Evolutionary conservation across 2,888 invertebrate genomes (phyloP), one percentile per base, ranked within the genome.

Genomic region (Drosophila ustulata): DNA sequence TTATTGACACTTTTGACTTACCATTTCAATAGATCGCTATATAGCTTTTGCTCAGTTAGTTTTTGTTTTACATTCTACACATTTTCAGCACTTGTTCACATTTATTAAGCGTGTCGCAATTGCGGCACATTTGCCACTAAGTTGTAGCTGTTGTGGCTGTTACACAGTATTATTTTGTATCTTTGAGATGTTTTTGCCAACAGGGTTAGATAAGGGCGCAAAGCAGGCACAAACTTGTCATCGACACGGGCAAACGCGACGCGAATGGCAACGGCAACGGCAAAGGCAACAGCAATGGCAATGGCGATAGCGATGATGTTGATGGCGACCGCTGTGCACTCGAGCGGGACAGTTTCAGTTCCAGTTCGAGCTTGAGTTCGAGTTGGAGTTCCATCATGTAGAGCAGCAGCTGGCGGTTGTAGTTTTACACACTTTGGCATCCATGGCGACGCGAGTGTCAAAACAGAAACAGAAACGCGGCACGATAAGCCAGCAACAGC

Each of bases 331-430:
- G 88, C 80, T 91, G 91, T 89, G 91, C 88, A 91, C 89, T 91
- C 90, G 91, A 90, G 91, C 91, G 89, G 85, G 82, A 90, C 91
- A 81, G 78, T 87, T 89, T 72, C 89, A 82, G 80, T 85, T 89
- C 73, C 86, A 85, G 77, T 84, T 88, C 76, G 83, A 85, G 37
- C 86, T 89, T 73, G 90, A 82, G 80, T 86, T 89, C 73, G 85
- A 85, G 77, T 84, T 88, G 75, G 84, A 85, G 58, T 51, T 75
- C 61, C 71, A 75, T 79, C 39, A 75, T 41, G 51, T 52, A 88
- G 89, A 91, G 89, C 87, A 91, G 89, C 87, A 83, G 88, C 86
- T 88, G 84, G 59, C 56, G n/a, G 53, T 34, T 64, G 59, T 47
- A 62, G 69, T 69, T 86, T 66, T 88, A 82, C 75, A 88, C 88